These are phyloP conservation scores for Ploceus nigricollis DNA, from an alignment of 2,113 vertebrate genomes.

Conservation along the genomic window DNA sequence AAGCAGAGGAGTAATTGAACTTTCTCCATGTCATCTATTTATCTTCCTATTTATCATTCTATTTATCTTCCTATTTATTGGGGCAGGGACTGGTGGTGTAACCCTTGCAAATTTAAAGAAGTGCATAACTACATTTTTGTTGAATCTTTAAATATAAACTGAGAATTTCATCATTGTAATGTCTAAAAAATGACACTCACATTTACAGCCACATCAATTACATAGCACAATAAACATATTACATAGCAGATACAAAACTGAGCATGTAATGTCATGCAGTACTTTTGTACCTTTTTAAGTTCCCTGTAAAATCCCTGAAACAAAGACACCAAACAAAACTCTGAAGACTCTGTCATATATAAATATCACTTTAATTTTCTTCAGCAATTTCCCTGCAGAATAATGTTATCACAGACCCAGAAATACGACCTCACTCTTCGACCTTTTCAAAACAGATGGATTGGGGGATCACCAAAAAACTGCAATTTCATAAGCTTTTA, in stretches of 20 bases:
- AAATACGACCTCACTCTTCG: constrained; percentile 24
- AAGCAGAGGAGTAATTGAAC: neutral
- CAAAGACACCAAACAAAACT: constrained; percentile 23
- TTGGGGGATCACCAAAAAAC: constrained; percentile 12
- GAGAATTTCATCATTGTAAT: neutral
- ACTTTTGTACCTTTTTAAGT: neutral
- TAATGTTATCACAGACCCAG: neutral
- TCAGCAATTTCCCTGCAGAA: constrained; percentile 34
- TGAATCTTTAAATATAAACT: neutral
- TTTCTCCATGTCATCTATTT: neutral
- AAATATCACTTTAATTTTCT: constrained; percentile 50
- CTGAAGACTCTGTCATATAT: constrained; percentile 9
- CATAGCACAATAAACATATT: neutral
- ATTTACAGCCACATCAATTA: neutral
- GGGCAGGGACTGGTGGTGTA: rapidly evolving
- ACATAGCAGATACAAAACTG: neutral
- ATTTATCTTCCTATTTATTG: neutral
- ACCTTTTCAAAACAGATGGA: constrained; percentile 17
- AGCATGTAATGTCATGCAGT: neutral
- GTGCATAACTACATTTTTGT: neutral
- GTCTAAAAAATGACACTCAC: neutral
- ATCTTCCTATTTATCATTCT: neutral
- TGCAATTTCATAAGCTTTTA: constrained; percentile 1
- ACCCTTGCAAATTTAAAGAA: neutral
- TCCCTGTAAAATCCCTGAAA: constrained; percentile 12